A percentile compares a stretch with the other conserved stretches of the same genome.
These are phyloP conservation scores for Chymomyza caudatula DNA, from an alignment of 2,888 invertebrate species.

Conservation along the genomic window DNA sequence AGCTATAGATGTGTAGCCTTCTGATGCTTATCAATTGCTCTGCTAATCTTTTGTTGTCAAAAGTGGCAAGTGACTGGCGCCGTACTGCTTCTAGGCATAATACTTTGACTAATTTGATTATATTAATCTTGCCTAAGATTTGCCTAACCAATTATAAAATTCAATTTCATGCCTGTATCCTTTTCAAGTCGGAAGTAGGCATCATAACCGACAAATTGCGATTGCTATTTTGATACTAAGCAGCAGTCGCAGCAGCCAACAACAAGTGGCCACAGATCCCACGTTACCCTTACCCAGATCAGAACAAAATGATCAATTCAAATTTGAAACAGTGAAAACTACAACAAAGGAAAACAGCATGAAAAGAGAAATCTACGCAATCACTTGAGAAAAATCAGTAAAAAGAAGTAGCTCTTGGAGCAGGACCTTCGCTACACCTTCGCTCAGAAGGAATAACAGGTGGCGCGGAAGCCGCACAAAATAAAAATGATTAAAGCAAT, in stretches of 20 bases:
- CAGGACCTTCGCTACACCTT: conserved; percentile 15
- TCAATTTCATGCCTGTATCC: neutral
- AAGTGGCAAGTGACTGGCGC: conserved; percentile 38
- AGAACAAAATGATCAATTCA: conserved; percentile 67
- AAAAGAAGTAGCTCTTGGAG: conserved; percentile 33
- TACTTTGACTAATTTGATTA: conserved; percentile 34
- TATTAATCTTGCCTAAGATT: conserved; percentile 40
- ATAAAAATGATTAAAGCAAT: conserved; percentile 72
- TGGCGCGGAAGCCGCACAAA: conserved; percentile 76
- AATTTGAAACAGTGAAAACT: conserved; percentile 66
- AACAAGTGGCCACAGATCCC: conserved; percentile 37
- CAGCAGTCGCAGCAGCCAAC: no score
- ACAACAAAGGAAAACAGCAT: conserved; percentile 55
- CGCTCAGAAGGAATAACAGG: conserved; percentile 61
- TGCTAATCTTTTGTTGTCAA: conserved; percentile 44
- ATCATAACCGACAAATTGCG: conserved; percentile 72
- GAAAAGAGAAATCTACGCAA: conserved; percentile 65
- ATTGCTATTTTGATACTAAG: conserved; percentile 64
- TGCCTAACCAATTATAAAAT: conserved; percentile 13
- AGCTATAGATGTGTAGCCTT: conserved; percentile 42
- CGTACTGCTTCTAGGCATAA: conserved; percentile 5
- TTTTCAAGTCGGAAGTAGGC: conserved; percentile 66
- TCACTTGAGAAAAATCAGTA: conserved; percentile 74
- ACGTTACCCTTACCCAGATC: conserved; percentile 61
- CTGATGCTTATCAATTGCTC: conserved; percentile 65